Base-by-base conservation (phyloP, 2,797 vertebrate genomes). In the Capromys pilorides region DNA sequence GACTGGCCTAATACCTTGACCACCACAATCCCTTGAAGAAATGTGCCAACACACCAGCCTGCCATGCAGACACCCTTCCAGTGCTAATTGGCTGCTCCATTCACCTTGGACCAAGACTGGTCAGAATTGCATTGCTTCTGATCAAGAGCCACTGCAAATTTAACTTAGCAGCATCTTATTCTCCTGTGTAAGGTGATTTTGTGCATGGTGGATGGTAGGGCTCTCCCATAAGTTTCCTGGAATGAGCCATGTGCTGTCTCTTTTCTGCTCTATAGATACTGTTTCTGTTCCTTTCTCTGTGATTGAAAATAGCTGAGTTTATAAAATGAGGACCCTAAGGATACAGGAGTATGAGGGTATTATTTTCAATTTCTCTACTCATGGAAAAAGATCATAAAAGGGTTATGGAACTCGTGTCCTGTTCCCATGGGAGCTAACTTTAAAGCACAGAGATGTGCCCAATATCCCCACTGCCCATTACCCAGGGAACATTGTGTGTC, bases 361-460 rank as follows among this genome's bases (percentile, higher is more conserved):
- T 75, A 80, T 86, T 95, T 93, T 41, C 78, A 80, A 93, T 81
- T 54, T 91, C 86, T 93, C 95, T 96, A 78, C 78, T 95, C 85
- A n/a, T 86, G 80, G 91, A 79, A 93, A 90, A 91, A 67, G 85
- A 71, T 67, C 28, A 41, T 64, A 39, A 87, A 88, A 83, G 8
- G 22, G 36, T 67, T 91, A 14, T 90, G 54, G 21, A 90, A 77
- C 51, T 77, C 49, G 26, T 77, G 59, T 93, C 85, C 51, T 1
- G 4, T 96, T 31, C 10, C 95, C 89, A 21, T 78, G 95, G 95
- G 93, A 97, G 94, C 89, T 86, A 89, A 91, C 75, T 88, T 97
- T 86, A 73, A 96, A 95, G 77, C 59, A 57, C 26, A 16, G 41
- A 77, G 75, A 28, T 57, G 51, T 73, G 18, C 33, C 79, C 75